Base-by-base conservation (phyloP, 2,113 vertebrate genomes). In the Psammodynastes pulverulentus region DNA sequence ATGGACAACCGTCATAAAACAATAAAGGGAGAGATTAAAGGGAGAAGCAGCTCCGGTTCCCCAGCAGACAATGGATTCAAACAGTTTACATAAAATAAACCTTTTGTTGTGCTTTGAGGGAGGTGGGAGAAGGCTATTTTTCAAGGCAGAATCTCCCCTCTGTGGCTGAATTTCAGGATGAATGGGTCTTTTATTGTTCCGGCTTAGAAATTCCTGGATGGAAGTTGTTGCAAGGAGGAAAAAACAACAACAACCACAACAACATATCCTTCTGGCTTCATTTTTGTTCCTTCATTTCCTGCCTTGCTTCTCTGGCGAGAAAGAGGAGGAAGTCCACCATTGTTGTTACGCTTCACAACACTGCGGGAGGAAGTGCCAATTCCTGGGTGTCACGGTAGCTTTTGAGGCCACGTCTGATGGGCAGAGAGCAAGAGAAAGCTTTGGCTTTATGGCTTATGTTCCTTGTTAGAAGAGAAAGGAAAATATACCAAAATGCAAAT, bases 1-100 rank as follows among this genome's bases (percentile, higher is more conserved):
- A 4, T 39, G 7, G 72, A 79, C 72, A 96, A 95, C 95, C 97
- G 95, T 97, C 96, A 97, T 96, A 96, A 97, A 24, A 91, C 95
- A 92, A 93, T 91, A 96, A 96, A 96, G 96, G 72, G 88, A 1
- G 5, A 96, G 92, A 96, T 97, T 96, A 96, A 96, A 96, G 97
- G 97, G 97, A 98, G 62, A 2, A 93, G 97, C 97, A 86, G 84
- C 56, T 91, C 90, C 94, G 96, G 97, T 97, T 97, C 97, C 96
- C 17, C 93, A 91, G 39, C 93, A 96, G 96, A 95, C 86, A 94
- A 92, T 62, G 95, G 95, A 96, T 97, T 96, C 95, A 96, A 96
- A 97, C 97, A n/a, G 97, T 97, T 97, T 97, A 95, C 96, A 95
- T 97, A 97, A 97, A 89, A 96, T 91, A 94, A 91, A 94, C 91